These are phyloP conservation scores for Polymixis flavicincta DNA, from an alignment of 2,888 invertebrate species.

Conservation along the genomic window DNA sequence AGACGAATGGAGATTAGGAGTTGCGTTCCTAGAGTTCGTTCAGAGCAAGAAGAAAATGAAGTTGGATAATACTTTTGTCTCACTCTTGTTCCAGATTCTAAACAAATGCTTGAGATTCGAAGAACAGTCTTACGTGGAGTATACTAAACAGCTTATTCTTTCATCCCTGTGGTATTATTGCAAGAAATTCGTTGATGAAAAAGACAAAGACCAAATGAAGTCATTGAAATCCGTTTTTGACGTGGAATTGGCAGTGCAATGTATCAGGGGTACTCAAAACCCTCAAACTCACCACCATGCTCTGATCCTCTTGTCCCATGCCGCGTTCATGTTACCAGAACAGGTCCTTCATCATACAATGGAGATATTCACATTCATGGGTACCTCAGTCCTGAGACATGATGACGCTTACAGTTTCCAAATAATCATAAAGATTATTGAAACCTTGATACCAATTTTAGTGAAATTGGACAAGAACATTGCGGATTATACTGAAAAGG, in stretches of 20 bases:
- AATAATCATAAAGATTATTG: constrained; percentile 96
- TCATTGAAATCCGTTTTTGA: constrained; percentile 90
- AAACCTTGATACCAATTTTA: constrained; percentile 97
- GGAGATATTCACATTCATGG: constrained; percentile 99
- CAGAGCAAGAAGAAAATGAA: constrained; percentile 96
- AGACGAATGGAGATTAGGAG: constrained; percentile 94
- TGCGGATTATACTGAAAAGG: constrained; percentile 80
- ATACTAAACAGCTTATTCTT: constrained; percentile 96
- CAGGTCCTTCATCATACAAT: constrained; percentile 98
- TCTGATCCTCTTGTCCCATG: constrained; percentile 94
- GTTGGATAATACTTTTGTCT: constrained; percentile 92
- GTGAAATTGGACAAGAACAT: constrained; percentile 88
- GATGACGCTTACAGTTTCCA: constrained; percentile 99
- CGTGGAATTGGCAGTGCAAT: constrained; percentile 96
- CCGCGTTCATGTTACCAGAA: constrained; percentile 94
- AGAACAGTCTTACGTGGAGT: constrained; percentile 95
- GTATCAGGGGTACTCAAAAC: constrained; percentile 97
- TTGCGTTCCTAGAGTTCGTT: constrained; percentile 95
- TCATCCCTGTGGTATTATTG: constrained; percentile 94
- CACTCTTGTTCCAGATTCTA: constrained; percentile 94
- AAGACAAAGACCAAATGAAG: constrained; percentile 83
- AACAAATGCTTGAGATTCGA: constrained; percentile 95
- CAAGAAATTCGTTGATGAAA: constrained; percentile 88
- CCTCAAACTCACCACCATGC: constrained; percentile 99
- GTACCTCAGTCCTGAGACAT: constrained; percentile 96